phyloP scores from a whole-genome alignment of 1,140 invertebrate species.

The Aricia agestis region DNA sequence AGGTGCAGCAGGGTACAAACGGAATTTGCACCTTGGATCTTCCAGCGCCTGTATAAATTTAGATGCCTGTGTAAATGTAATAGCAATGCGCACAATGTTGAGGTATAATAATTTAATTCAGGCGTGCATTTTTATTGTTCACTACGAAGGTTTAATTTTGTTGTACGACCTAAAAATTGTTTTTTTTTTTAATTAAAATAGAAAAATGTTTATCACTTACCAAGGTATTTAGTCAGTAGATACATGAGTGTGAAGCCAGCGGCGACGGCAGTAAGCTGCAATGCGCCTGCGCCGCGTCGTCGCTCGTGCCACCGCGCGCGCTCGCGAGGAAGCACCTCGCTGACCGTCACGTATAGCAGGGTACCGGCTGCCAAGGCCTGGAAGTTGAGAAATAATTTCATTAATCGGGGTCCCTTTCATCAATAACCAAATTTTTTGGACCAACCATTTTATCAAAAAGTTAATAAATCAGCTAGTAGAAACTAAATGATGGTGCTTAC shows the following conservation, averaged over 20 bases:
- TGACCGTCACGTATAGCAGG: constrained; percentile 93
- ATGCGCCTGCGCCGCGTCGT: constrained; percentile 75
- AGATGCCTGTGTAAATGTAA: neutral
- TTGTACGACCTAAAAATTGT: no score
- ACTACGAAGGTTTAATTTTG: no score
- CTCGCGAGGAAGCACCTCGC: constrained; percentile 92
- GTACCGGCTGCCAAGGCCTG: constrained; percentile 92
- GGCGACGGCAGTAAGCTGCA: constrained; percentile 77
- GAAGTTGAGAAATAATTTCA: no score
- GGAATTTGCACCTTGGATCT: neutral
- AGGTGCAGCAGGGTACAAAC: neutral
- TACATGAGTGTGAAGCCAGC: constrained; percentile 80
- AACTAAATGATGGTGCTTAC: no score
- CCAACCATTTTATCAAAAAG: no score
- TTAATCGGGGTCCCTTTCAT: no score
- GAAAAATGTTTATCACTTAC: constrained; percentile 32
- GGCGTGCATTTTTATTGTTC: no score
- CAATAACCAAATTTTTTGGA: no score
- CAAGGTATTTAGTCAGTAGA: constrained; percentile 47
- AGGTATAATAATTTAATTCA: neutral
- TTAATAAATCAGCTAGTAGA: no score
- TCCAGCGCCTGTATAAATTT: neutral
- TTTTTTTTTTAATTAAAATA: no score
- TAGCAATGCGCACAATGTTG: neutral
- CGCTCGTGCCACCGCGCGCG: constrained; percentile 80